Conservation (phyloP, 2,113 vertebrate species). For the Brachyhypopomus gauderio region DNA sequence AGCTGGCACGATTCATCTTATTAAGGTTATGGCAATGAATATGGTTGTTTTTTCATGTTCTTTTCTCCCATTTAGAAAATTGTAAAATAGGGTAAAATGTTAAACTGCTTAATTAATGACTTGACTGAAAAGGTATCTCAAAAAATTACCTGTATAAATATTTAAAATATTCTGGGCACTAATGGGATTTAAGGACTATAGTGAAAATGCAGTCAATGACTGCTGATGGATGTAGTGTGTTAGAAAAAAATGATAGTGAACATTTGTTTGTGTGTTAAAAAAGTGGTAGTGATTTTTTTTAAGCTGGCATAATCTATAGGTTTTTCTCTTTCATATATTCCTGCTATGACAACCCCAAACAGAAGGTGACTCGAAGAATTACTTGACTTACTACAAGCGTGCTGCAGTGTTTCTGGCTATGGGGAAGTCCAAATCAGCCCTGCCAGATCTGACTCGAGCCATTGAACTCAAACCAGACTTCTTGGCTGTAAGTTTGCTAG, state of each 20-base stretch:
- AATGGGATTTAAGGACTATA: no score
- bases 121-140: no score
- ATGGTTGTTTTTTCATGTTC: not conserved
- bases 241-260: no score
- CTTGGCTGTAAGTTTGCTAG: conserved; percentile 72
- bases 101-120: no score
- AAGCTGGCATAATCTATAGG: not conserved
- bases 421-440: conserved; percentile 83
- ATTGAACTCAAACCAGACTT: conserved; percentile 85
- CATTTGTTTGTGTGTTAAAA: not conserved
- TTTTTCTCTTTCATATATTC: not conserved
- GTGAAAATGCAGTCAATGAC: no score
- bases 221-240: no score
- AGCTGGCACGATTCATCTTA: no score
- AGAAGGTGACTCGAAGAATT: conserved; percentile 84
- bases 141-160: no score
- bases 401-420: conserved; percentile 82
- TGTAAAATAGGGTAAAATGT: not conserved
- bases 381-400: conserved; percentile 84
- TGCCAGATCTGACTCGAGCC: conserved; percentile 80
- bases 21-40: not conserved
- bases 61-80: not conserved
- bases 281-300: not conserved
- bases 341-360: not conserved
- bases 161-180: no score